Base-by-base conservation (phyloP, 2,113 vertebrate species). In the Murina feae region DNA sequence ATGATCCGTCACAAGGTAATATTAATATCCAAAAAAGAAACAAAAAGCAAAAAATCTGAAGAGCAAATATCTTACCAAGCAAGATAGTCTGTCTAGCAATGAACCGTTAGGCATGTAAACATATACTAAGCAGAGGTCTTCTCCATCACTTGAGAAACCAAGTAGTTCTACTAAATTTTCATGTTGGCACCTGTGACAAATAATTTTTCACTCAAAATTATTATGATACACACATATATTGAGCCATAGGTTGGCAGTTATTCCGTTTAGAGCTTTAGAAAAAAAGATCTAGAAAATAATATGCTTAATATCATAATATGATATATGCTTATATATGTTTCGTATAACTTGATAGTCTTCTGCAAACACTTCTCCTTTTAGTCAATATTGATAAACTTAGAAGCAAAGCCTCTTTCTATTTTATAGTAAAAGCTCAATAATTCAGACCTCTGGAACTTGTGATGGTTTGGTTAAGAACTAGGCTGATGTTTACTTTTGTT, bases 161-260 rank as follows among this genome's bases (percentile, higher is more conserved):
- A 99, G 98, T 84, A 99, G 97, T 96, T 99, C 98, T 51, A 99
- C 99, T 69, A 99, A 96, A 97, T 99, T 99, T 94, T 99, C 98
- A 95, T 99, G 99, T 90, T 99, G 98, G 96, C 99, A 98, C 86
- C 99, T 99, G 89, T 0, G 82, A 90, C 5, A 96, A 91, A 76
- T 63, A 69, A 95, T 82, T 82, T 20, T 32, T 10, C 4, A 63
- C 18, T 72, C 63, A 82, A 71, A 75, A 76, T 35, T 78, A 78
- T 78, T 53, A 35, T 60, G 37, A 81, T 68, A 84, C n/a, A 65
- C 16, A 69, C 30, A 87, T 25, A 63, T 17, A 80, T 69, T 84
- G 53, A 81, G 25, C 4, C 66, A 3, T 53, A 91, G 55, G 39
- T 53, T 78, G 42, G 12, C 74, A 51, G 71, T 68, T 69, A 90